Percentiles rank a stretch among this genome's conserved stretches.
phyloP scores from a whole-genome alignment of 1,140 invertebrate species.

The Spodoptera frugiperda region DNA sequence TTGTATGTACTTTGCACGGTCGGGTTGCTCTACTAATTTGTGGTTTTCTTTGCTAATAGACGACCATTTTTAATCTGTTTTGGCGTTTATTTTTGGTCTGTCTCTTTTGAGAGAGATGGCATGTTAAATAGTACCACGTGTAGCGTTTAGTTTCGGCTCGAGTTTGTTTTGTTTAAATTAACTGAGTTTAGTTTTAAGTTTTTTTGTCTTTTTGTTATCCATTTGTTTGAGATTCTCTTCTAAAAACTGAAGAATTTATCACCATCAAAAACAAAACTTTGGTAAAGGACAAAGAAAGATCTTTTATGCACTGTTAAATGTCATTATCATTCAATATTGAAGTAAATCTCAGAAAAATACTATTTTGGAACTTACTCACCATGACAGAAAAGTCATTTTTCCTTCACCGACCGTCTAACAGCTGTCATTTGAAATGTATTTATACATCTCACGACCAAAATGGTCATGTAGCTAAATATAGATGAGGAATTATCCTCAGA shows the following conservation, averaged over 20 bases:
- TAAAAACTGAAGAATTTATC: background rate
- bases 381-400: background rate
- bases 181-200: background rate
- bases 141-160: background rate
- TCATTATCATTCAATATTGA: no score
- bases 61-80: conserved; percentile 40
- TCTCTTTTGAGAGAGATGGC: conserved; percentile 2
- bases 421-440: conserved; percentile 11
- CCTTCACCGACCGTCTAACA: conserved; percentile 3
- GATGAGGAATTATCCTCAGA: background rate
- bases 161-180: conserved; percentile 9
- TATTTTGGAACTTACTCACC: background rate
- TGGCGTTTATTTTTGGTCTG: conserved; percentile 23
- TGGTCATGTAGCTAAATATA: background rate
- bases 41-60: conserved; percentile 47
- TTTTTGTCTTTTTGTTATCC: background rate
- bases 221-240: background rate
- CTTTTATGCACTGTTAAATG: no score
- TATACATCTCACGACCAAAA: background rate
- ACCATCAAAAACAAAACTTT: background rate
- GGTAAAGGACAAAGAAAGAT: no score
- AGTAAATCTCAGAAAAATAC: background rate
- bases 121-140: conserved; percentile 7
- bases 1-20: conserved; percentile 35
- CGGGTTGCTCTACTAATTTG: conserved; percentile 43